Evolutionary conservation across 2,888 invertebrate genomes (phyloP).

Genomic region (Eupithecia abbreviata): DNA sequence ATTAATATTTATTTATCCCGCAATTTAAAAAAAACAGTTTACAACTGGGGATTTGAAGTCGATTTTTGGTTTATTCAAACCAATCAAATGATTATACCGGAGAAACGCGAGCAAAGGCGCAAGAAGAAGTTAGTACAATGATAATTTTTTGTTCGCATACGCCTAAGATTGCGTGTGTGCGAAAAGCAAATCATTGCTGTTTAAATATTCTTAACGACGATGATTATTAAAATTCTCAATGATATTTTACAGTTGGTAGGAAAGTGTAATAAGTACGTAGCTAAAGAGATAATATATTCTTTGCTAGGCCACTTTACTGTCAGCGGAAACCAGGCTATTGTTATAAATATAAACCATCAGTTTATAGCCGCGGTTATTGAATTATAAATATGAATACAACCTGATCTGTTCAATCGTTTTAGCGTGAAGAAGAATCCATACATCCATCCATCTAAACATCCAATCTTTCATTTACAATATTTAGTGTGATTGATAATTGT

Average conservation of each 20-base stretch:
- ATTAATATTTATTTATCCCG: too few relatives aligned
- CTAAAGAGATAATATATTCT: neutral
- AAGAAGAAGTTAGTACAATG: neutral
- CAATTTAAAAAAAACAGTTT: too few relatives aligned
- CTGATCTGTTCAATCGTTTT: too few relatives aligned
- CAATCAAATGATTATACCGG: neutral
- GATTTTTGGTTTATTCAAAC: too few relatives aligned
- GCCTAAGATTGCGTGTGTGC: neutral
- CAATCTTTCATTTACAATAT: too few relatives aligned
- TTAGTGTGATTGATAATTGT: too few relatives aligned
- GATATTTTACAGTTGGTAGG: neutral
- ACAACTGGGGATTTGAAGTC: too few relatives aligned
- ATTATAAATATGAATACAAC: too few relatives aligned
- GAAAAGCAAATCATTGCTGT: neutral
- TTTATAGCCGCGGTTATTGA: too few relatives aligned
- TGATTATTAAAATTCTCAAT: neutral
- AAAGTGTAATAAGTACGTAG: neutral
- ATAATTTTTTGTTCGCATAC: neutral
- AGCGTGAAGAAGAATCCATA: too few relatives aligned
- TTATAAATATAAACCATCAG: neutral
- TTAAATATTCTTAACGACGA: neutral
- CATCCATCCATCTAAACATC: too few relatives aligned
- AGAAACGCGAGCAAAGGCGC: neutral
- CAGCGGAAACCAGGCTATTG: neutral
- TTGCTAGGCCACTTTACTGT: neutral